Percentiles rank a stretch among this genome's conserved stretches.
phyloP scores from a whole-genome alignment of 2,888 invertebrate species.

The Altica lythri region DNA sequence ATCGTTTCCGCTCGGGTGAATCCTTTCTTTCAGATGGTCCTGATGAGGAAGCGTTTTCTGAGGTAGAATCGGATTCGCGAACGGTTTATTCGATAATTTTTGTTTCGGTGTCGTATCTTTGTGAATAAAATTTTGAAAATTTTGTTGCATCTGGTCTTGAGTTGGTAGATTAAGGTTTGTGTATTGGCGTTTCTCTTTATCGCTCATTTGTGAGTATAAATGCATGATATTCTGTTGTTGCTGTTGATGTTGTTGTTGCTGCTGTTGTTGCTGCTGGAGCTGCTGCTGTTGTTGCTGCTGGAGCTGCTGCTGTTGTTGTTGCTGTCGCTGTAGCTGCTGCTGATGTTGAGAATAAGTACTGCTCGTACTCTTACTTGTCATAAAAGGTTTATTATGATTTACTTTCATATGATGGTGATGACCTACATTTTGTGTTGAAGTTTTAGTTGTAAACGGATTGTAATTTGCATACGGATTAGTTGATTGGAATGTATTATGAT shows the following conservation, averaged over 20 bases:
- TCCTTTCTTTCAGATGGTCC: slow-evolving; percentile 33
- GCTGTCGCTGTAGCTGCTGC: too few species aligned
- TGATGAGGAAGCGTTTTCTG: slow-evolving; percentile 33
- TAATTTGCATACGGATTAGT: slow-evolving; percentile 47
- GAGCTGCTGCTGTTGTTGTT: too few species aligned
- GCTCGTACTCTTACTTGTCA: too few species aligned
- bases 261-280: too few species aligned
- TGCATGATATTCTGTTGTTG: slow-evolving; percentile 34
- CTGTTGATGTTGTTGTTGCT: too few species aligned
- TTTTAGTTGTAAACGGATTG: slow-evolving; percentile 36
- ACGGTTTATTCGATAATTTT: slow-evolving; percentile 43
- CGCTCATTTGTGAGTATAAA: slow-evolving; percentile 28
- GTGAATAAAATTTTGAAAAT: slow-evolving; percentile 33
- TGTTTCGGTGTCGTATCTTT: slow-evolving; percentile 49
- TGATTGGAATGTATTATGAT: slow-evolving; percentile 39
- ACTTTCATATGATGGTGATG: too few species aligned
- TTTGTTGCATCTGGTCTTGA: slow-evolving; percentile 47
- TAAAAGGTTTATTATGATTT: too few species aligned
- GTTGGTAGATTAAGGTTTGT: slow-evolving; percentile 44
- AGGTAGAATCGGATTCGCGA: slow-evolving; percentile 37
- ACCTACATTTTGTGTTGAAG: too few species aligned
- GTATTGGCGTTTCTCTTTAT: slow-evolving; percentile 33
- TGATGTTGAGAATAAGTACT: too few species aligned
- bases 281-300: too few species aligned
- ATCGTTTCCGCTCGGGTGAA: slow-evolving; percentile 22